Conservation (phyloP, 2,888 invertebrate species). For the Hypomecis punctinalis region DNA sequence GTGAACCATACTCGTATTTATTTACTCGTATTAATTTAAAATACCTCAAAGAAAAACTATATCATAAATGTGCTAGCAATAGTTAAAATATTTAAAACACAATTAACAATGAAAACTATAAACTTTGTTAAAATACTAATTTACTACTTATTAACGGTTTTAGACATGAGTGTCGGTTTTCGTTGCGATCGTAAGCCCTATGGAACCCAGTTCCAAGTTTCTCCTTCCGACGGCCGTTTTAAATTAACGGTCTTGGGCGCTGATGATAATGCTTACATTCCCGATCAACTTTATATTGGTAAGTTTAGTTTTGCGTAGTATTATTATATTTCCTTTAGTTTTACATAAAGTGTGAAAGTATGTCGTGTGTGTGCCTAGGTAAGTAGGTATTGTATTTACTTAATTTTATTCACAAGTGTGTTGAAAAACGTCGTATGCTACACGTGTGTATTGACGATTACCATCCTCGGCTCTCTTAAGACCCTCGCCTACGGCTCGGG, state of each 20-base stretch:
- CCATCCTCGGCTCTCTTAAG: no score
- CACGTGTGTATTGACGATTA: no score
- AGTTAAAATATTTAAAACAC: background rate
- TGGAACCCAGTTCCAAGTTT: slow-evolving; percentile 64
- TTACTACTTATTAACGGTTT: slow-evolving; percentile 4
- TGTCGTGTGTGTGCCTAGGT: background rate
- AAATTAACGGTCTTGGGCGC: slow-evolving; percentile 59
- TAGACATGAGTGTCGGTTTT: slow-evolving; percentile 47
- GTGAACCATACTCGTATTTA: no score
- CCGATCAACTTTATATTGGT: slow-evolving; percentile 75
- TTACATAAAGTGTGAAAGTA: no score
- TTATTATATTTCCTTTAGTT: no score
- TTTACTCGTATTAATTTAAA: no score
- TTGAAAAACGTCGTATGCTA: no score
- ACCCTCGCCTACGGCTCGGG: no score
- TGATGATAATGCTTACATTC: slow-evolving; percentile 67
- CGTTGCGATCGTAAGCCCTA: slow-evolving; percentile 75
- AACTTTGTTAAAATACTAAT: slow-evolving; percentile 4
- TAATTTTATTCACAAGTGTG: no score
- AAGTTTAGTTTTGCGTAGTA: slow-evolving; percentile 20
- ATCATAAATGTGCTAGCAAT: background rate
- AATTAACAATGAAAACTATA: slow-evolving; percentile 7
- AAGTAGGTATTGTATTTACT: no score
- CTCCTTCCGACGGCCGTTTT: slow-evolving; percentile 72
- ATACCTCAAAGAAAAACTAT: background rate